phyloP scores from a whole-genome alignment of 2,888 invertebrate species.

The Cosmopolites sordidus region DNA sequence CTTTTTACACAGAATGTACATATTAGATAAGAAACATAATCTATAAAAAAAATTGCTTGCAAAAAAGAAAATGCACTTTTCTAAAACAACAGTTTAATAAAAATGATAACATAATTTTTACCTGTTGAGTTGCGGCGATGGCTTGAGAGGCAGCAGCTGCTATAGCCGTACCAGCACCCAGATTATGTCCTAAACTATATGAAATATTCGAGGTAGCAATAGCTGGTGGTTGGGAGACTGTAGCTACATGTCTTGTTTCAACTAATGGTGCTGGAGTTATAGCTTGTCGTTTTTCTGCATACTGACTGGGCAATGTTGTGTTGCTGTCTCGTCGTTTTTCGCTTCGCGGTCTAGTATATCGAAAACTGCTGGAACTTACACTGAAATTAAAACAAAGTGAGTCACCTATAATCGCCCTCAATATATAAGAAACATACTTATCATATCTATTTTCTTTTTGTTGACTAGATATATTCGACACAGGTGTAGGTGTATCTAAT shows the following conservation, averaged over 20 bases:
- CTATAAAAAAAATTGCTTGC: too few species aligned
- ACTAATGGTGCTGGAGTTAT: slow-evolving; percentile 23
- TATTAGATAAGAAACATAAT: too few species aligned
- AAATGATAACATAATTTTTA: slow-evolving; percentile 34
- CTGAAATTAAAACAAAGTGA: slow-evolving; percentile 15
- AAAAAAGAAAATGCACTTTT: too few species aligned
- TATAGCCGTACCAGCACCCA: slow-evolving; percentile 82
- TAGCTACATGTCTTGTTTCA: slow-evolving; percentile 18
- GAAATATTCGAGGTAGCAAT: slow-evolving; percentile 50
- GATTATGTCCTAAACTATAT: slow-evolving; percentile 71
- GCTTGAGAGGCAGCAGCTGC: slow-evolving; percentile 94
- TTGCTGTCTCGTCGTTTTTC: slow-evolving; percentile 75
- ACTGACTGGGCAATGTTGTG: slow-evolving; percentile 48
- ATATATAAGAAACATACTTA: slow-evolving; percentile 31
- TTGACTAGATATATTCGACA: slow-evolving; percentile 52
- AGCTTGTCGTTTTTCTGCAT: slow-evolving; percentile 51
- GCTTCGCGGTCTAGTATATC: slow-evolving; percentile 51
- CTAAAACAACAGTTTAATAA: too few species aligned
- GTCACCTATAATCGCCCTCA: neutral
- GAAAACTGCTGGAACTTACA: slow-evolving; percentile 28
- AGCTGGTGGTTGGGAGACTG: slow-evolving; percentile 30
- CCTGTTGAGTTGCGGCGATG: slow-evolving; percentile 91
- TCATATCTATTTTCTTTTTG: slow-evolving; percentile 79
- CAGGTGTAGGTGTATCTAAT: slow-evolving; percentile 66
- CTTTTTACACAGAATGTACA: too few species aligned